Evolutionary conservation across 2,113 vertebrate species (phyloP).

Genomic region (Leptosomus discolor): DNA sequence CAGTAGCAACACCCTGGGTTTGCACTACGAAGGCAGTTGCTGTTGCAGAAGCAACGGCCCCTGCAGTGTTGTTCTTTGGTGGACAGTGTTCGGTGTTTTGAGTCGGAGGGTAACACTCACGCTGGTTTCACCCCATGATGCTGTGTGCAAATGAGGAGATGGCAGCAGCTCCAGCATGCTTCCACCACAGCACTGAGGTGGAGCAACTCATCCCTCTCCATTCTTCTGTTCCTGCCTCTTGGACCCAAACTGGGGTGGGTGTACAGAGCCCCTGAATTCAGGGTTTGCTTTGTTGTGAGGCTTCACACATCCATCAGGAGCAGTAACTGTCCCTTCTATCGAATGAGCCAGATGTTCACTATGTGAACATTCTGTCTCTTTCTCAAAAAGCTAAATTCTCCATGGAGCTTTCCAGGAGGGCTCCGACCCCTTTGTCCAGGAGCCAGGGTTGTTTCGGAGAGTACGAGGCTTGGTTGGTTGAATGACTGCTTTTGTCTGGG

Average conservation of each 20-base stretch:
- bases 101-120: neutral
- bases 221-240: neutral
- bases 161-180: neutral
- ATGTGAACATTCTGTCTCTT: neutral
- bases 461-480: neutral
- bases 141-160: neutral
- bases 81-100: neutral
- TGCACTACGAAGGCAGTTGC: neutral
- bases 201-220: neutral
- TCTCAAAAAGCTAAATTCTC: neutral
- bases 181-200: neutral
- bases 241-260: neutral
- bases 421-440: neutral
- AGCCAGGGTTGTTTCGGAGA: neutral
- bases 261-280: neutral
- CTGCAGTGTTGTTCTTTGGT: neutral
- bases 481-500: neutral
- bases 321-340: neutral
- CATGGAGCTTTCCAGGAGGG: neutral
- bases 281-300: neutral
- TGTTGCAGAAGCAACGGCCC: neutral
- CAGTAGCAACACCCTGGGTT: neutral
- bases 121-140: too few species aligned
- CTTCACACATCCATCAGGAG: neutral
- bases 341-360: neutral